A percentile compares a stretch with the other conserved stretches of the same genome.
Evolutionary conservation across 53 echinoderm and acorn worm species (phyloP).

Genomic region (Patiria pectinifera): DNA sequence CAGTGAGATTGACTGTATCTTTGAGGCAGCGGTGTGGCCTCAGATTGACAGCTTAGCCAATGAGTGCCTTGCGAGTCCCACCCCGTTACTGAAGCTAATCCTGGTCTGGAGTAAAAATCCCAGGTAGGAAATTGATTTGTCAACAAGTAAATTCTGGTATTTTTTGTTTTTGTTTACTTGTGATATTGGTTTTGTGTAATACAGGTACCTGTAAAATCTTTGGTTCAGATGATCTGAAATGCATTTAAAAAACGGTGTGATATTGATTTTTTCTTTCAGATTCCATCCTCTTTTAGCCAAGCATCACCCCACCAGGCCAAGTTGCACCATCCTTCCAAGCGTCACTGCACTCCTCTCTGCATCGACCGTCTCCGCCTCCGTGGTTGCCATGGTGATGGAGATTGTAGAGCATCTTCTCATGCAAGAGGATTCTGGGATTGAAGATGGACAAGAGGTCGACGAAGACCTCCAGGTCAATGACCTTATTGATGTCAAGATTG

Average conservation of each 20-base stretch:
- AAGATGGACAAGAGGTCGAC: conserved; percentile 18
- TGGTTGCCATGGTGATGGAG: conserved; percentile 89
- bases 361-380: conserved; percentile 58
- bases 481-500: conserved; percentile 41
- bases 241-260: no score
- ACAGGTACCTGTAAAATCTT: no score
- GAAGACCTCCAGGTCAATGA: conserved; percentile 44
- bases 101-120: conserved; percentile 79
- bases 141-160: not conserved
- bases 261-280: conserved; percentile 28
- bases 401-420: conserved; percentile 82
- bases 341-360: conserved; percentile 77
- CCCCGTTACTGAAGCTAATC: conserved; percentile 80
- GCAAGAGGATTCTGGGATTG: conserved; percentile 64
- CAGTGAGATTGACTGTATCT: conserved; percentile 84
- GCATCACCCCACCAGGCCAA: conserved; percentile 63
- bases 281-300: conserved; percentile 77
- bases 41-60: conserved; percentile 77
- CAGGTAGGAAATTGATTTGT: conserved; percentile 62
- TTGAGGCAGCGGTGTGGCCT: conserved; percentile 84
- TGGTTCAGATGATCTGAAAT: no score
- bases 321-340: conserved; percentile 60
- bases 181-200: no score
- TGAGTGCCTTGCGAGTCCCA: conserved; percentile 84
- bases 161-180: no score